These are phyloP conservation scores for Acyrthosiphon pisum DNA, from an alignment of 1,140 invertebrate species.

Conservation along the genomic window DNA sequence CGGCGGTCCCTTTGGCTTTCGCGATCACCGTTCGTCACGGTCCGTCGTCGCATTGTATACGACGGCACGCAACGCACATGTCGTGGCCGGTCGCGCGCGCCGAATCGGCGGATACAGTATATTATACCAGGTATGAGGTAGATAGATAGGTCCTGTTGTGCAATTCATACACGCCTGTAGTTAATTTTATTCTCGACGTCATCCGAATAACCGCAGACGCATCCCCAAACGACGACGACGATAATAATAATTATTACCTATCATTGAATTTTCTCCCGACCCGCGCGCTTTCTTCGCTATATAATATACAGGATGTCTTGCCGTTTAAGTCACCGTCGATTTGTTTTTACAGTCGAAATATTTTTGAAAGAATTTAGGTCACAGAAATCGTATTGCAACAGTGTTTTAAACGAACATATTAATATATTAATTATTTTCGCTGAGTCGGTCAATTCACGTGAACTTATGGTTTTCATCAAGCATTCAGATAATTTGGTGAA, in stretches of 20 bases:
- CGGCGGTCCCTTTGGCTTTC: constrained; percentile 44
- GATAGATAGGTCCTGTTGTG: background rate
- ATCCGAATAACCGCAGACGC: background rate
- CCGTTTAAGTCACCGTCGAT: background rate
- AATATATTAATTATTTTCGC: background rate
- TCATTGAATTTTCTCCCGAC: background rate
- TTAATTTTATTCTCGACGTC: background rate
- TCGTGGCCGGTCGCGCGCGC: background rate
- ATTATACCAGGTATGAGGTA: background rate
- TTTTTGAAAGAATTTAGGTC: background rate
- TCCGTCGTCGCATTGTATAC: constrained; percentile 31
- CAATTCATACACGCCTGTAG: background rate
- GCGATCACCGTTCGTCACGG: constrained; percentile 50
- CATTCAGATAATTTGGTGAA: background rate
- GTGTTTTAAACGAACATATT: background rate
- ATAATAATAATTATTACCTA: background rate
- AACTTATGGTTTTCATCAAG: background rate
- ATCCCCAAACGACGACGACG: background rate
- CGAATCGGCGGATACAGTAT: constrained; percentile 18
- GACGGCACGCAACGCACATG: constrained; percentile 49
- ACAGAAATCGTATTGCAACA: background rate
- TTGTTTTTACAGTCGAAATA: background rate
- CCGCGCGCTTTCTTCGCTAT: background rate
- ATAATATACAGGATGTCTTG: no score
- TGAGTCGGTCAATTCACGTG: background rate